Percentiles rank a stretch among this genome's conserved stretches.
phyloP scores from a whole-genome alignment of 1,140 invertebrate genomes.

The Colletes latitarsis region DNA sequence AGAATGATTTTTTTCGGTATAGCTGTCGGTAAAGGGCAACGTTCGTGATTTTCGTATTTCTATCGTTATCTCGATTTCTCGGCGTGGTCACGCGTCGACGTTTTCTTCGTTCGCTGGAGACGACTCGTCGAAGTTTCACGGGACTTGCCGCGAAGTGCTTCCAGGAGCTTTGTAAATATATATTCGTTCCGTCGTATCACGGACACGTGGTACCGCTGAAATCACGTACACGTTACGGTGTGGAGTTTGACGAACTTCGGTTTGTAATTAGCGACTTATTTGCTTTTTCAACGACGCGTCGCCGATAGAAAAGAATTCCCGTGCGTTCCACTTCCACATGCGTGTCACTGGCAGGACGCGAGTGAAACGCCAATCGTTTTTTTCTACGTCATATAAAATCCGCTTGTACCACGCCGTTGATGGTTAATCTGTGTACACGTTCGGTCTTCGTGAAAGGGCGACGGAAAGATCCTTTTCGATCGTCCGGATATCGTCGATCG shows the following conservation, averaged over 20 bases:
- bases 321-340: constrained; percentile 3
- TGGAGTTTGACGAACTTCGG: not conserved
- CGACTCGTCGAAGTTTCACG: not conserved
- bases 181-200: not conserved
- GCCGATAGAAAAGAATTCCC: not conserved
- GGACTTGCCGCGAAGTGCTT: not conserved
- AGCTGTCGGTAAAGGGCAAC: constrained; percentile 11
- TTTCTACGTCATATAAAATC: constrained; percentile 24
- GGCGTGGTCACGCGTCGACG: not conserved
- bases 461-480: not conserved
- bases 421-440: not conserved
- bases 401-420: not conserved
- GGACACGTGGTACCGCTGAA: constrained; percentile 39
- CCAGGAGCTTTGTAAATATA: not conserved
- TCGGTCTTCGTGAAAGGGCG: not conserved
- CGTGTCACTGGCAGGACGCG: constrained; percentile 1
- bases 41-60: not conserved
- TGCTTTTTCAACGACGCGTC: not conserved
- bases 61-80: not conserved
- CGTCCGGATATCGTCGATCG: not conserved
- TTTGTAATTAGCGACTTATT: not conserved
- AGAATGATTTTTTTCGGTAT: constrained; percentile 49
- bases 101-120: not conserved
- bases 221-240: not conserved
- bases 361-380: not conserved